These are phyloP conservation scores for Pristionchus mayeri DNA, from an alignment of 2,888 invertebrate species.

Conservation along the genomic window DNA sequence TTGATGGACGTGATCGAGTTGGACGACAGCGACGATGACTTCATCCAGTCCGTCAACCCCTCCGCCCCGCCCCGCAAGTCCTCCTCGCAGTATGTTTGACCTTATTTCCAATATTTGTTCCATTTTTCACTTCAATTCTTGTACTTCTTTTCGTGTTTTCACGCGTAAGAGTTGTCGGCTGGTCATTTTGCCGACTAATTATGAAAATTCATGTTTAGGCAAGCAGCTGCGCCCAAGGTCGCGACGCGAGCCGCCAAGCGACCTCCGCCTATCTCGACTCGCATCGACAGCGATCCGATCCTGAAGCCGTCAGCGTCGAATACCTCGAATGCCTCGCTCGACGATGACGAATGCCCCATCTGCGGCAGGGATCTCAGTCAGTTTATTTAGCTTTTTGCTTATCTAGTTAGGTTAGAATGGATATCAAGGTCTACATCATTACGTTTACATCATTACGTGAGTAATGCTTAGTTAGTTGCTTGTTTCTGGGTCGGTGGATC, in stretches of 20 bases:
- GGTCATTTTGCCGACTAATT: background rate
- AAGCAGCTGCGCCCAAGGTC: background rate
- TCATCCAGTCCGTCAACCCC: constrained; percentile 41
- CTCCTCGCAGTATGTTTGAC: background rate
- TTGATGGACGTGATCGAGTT: constrained; percentile 38
- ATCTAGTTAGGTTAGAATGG: no score
- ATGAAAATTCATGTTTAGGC: background rate
- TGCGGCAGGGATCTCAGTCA: constrained; percentile 36
- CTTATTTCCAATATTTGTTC: no score
- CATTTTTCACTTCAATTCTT: no score
- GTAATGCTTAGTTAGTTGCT: no score
- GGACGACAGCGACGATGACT: constrained; percentile 41
- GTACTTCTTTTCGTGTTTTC: no score
- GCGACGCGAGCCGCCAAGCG: background rate
- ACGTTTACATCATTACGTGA: no score
- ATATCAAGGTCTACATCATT: no score
- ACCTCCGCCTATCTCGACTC: constrained; percentile 10
- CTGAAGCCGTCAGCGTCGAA: constrained; percentile 13
- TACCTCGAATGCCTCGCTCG: background rate
- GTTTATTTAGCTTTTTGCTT: background rate
- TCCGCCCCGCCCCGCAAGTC: background rate
- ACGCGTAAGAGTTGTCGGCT: no score
- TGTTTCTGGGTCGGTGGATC: no score
- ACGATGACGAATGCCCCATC: constrained; percentile 36
- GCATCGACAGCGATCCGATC: constrained; percentile 42